A percentile compares a stretch with the other conserved stretches of the same genome.
Evolutionary conservation across 92 coral and sea anemone species (phyloP).

Genomic region (Paragorgia papillata): DNA sequence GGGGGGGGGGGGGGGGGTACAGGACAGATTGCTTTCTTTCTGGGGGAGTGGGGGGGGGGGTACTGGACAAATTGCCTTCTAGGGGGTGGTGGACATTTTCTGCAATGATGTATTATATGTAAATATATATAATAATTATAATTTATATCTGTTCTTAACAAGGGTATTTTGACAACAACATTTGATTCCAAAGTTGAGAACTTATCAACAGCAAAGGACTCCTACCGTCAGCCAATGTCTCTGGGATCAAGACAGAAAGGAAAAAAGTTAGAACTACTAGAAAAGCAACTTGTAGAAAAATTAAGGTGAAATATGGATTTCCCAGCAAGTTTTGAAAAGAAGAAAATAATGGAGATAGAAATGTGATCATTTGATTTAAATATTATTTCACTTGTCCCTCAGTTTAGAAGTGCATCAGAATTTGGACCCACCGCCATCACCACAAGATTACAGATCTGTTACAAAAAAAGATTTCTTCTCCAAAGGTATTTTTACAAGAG

Average conservation of each 20-base stretch:
- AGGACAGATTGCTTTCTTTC: no score
- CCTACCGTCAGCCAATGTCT: conserved; percentile 75
- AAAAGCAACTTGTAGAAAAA: conserved; percentile 72
- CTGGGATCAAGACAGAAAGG: conserved; percentile 74
- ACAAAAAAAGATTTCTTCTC: conserved; percentile 81
- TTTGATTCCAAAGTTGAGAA: conserved; percentile 81
- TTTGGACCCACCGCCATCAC: conserved; percentile 86
- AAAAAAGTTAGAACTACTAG: conserved; percentile 68
- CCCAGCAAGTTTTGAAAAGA: no score
- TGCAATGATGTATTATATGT: no score
- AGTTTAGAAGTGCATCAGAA: conserved; percentile 86
- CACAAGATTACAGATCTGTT: conserved; percentile 84
- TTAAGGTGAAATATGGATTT: conserved; percentile 54
- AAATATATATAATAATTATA: no score
- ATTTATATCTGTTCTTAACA: not conserved
- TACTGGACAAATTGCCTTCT: no score
- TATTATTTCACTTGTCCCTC: no score
- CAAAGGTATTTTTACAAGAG: conserved; percentile 77
- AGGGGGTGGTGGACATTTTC: no score
- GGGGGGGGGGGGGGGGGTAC: no score
- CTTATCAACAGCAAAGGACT: conserved; percentile 80
- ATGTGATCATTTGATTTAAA: no score
- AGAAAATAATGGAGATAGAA: not conserved
- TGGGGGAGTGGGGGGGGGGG: no score
- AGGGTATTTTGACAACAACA: conserved; percentile 94